Evolutionary conservation across 2,888 invertebrate genomes (phyloP), one percentile per base, ranked within the genome.

Genomic region (Seladonia tumulorum): DNA sequence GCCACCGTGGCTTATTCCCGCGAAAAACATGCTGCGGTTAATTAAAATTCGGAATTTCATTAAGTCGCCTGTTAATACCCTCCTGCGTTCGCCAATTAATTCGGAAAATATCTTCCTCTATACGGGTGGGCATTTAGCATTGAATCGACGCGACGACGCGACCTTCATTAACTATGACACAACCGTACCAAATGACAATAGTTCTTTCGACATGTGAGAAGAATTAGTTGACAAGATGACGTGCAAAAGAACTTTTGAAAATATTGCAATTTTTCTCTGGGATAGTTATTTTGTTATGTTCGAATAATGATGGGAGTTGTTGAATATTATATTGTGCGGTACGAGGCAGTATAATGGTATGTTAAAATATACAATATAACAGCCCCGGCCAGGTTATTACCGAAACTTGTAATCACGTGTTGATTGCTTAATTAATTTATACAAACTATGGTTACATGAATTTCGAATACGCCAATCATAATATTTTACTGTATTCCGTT

Each of bases 1-100:
- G 76, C 49, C 25, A 35, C 35, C 57, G 47, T 39, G 49, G 73
- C 57, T 60, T 72, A 70, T 29, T 29, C 71, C 29, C 39, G 39
- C 53, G 53, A 72, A 47, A 84, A 85, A 66, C 45, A 63, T 53
- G 42, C n/a, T 57, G 5, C 35, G 72, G 73, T 76, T 75, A 84
- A 85, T 79, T 66, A 83, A 73, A 18, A 72, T 35, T 18, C 42
- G 5, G 35, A 29, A 5, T 14, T 1, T n/a, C 18, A 42, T 83
- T 42, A 73, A 22, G 10, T 68, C 68, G 5, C 22, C 39, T 12
- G 68, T 42, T 68, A 63, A 63, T 29, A 7, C 29, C 1, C 29
- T 29, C 63, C 16, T 29, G 63, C 5, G 25, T 5, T 16, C 5
- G 60, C 5, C n/a, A 29, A 29, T 63, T 63, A 16, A 63, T 29